Conservation (phyloP, 2,113 vertebrate genomes). For the Felis chaus region DNA sequence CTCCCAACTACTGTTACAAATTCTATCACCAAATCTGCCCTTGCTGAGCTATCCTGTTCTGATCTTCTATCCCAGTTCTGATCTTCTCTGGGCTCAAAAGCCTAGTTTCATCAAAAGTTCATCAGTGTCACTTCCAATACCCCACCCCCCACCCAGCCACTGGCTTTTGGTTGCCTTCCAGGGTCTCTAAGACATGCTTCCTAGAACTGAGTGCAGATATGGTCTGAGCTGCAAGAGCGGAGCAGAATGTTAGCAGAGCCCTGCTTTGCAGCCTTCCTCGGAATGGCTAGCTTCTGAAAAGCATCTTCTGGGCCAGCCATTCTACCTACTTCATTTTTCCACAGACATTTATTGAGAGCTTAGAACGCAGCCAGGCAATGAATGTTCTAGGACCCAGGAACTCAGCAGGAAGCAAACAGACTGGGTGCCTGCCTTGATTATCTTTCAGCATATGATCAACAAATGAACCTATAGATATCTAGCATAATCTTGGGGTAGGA, state of each 20-base stretch:
- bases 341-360: not conserved
- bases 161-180: not conserved
- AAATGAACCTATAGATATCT: not conserved
- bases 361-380: not conserved
- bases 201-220: not conserved
- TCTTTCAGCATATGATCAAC: not conserved
- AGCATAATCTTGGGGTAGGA: not conserved
- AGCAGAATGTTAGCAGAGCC: not conserved
- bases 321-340: not conserved
- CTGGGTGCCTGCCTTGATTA: not conserved
- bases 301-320: not conserved
- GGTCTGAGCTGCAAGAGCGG: not conserved
- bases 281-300: not conserved
- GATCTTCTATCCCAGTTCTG: not conserved
- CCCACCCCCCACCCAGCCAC: not conserved
- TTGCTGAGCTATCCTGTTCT: not conserved
- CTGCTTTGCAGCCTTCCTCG: not conserved
- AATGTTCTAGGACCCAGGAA: not conserved
- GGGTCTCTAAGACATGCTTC: not conserved
- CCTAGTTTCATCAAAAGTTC: not conserved
- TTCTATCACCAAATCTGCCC: not conserved
- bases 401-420: not conserved
- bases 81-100: not conserved
- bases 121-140: not conserved
- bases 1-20: not conserved